Percentiles rank a stretch among this genome's conserved stretches.
These are phyloP conservation scores for Ramphastos sulfuratus DNA, from an alignment of 2,113 vertebrate species.

Conservation along the genomic window DNA sequence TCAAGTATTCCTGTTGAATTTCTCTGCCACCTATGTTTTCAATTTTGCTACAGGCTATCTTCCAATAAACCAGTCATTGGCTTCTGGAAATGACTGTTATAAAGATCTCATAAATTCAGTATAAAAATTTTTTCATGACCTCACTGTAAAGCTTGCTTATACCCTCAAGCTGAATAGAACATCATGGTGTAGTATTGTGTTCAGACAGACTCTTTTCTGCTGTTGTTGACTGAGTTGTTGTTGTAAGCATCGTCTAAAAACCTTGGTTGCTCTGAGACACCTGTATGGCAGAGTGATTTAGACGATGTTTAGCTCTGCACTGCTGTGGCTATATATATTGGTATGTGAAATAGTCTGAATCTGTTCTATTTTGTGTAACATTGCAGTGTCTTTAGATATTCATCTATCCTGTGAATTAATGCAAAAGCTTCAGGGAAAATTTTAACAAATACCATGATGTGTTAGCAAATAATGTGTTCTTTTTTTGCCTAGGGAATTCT, in stretches of 20 bases:
- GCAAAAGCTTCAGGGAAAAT: background rate
- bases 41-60: constrained; percentile 21
- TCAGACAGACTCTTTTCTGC: background rate
- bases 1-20: background rate
- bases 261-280: background rate
- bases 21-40: background rate
- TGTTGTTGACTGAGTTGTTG: background rate
- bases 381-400: background rate
- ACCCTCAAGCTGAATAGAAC: background rate
- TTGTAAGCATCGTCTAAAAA: background rate
- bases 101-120: constrained; percentile 50
- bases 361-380: background rate
- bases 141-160: constrained; percentile 19
- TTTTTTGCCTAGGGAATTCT: background rate
- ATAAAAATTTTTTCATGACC: constrained; percentile 32
- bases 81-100: constrained; percentile 34
- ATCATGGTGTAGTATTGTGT: background rate
- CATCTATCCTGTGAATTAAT: accelerated
- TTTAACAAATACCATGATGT: background rate
- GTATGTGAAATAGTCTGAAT: background rate
- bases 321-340: background rate
- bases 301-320: background rate
- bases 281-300: background rate
- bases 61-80: background rate
- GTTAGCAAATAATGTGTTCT: background rate